Evolutionary conservation across 1,140 invertebrate species (phyloP).

Genomic region (Arion vulgaris): DNA sequence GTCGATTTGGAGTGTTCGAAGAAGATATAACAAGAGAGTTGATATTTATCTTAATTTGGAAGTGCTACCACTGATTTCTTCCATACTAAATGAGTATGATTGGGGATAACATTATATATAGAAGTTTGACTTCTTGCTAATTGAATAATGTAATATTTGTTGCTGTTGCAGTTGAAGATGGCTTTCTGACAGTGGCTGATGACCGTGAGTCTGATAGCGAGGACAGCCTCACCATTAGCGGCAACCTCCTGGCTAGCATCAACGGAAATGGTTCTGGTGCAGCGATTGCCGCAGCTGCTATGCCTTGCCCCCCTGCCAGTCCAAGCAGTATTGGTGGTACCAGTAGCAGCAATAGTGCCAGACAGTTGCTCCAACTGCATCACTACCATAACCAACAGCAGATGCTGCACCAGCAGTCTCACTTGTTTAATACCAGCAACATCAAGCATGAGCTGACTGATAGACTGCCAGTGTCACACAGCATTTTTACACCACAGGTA

Average conservation of each 20-base stretch:
- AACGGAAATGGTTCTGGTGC: conserved; percentile 33
- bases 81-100: no score
- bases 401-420: conserved; percentile 11
- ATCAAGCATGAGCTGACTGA: conserved; percentile 35
- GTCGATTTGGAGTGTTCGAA: no score
- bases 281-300: conserved; percentile 36
- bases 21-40: no score
- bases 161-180: conserved; percentile 75
- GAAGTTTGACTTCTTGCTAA: no score
- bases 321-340: conserved; percentile 39
- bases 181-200: conserved; percentile 86
- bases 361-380: neutral
- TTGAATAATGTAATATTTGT: no score
- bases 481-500: conserved; percentile 38
- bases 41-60: no score
- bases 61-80: no score
- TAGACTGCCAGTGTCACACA: conserved; percentile 33
- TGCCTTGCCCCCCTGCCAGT: conserved; percentile 44
- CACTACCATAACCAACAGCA: conserved; percentile 2
- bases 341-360: conserved; percentile 20
- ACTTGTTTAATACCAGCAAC: conserved; percentile 35
- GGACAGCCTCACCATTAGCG: conserved; percentile 39
- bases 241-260: neutral
- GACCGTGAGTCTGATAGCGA: conserved; percentile 80
- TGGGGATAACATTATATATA: no score